These are phyloP conservation scores for Tretioscincus oriximinensis DNA, from an alignment of 2,113 vertebrate species.

Conservation along the genomic window DNA sequence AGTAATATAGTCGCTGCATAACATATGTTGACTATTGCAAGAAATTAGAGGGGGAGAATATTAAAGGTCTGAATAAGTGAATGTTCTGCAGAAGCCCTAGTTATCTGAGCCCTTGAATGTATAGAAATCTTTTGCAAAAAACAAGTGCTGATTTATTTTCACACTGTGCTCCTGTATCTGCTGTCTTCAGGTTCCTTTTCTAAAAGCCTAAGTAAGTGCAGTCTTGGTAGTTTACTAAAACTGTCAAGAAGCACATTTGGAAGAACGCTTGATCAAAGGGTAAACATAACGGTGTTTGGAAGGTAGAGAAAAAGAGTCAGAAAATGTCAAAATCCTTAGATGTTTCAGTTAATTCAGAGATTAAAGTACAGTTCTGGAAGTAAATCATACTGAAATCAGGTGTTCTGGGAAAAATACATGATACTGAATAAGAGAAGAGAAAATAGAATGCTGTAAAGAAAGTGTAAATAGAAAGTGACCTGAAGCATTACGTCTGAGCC, in stretches of 20 bases:
- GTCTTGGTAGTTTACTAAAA: background rate
- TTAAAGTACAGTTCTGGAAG: background rate
- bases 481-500: background rate
- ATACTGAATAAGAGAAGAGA: background rate
- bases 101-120: too few relatives aligned
- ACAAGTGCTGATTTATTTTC: background rate
- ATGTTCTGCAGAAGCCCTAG: background rate
- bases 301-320: background rate
- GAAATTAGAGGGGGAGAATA: background rate
- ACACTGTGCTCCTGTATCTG: background rate
- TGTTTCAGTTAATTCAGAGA: slow-evolving; percentile 28
- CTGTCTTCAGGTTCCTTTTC: background rate
- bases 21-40: background rate
- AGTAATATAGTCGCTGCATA: too few relatives aligned
- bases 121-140: background rate
- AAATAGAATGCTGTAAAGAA: background rate
- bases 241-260: background rate
- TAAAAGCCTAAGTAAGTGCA: background rate
- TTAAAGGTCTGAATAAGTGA: too few relatives aligned
- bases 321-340: slow-evolving; percentile 19
- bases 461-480: background rate
- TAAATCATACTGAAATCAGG: background rate
- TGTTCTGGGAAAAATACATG: background rate
- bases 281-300: background rate
- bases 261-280: slow-evolving; percentile 19